Conservation (phyloP, 1,140 invertebrate species). For the Panagrolaimus sp. region DNA sequence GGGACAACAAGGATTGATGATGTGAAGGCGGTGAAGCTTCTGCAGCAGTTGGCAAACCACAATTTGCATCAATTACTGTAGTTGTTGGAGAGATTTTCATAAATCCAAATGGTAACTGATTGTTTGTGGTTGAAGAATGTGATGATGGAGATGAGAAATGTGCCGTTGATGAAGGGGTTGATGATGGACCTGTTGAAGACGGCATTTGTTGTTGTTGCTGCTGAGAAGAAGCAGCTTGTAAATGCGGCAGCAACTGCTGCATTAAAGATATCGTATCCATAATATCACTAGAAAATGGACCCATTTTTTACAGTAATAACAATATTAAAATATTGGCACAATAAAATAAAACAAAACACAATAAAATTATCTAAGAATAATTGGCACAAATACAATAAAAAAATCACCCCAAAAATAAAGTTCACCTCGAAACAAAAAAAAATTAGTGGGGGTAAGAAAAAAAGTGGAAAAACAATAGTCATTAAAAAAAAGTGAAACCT, state of each 20-base stretch:
- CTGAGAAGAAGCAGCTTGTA: neutral
- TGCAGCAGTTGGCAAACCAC: neutral
- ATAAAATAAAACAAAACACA: too few relatives aligned
- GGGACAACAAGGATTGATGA: neutral
- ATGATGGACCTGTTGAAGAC: neutral
- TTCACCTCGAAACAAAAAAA: too few relatives aligned
- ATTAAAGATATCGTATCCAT: conserved; percentile 13
- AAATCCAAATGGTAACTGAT: neutral
- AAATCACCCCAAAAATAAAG: too few relatives aligned
- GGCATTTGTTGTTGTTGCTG: neutral
- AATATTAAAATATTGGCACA: too few relatives aligned
- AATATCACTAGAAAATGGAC: neutral
- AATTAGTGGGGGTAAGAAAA: too few relatives aligned
- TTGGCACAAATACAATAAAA: too few relatives aligned
- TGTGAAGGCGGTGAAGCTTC: neutral
- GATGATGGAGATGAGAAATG: neutral
- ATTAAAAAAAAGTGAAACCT: too few relatives aligned
- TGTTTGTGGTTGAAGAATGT: neutral
- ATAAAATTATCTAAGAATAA: too few relatives aligned
- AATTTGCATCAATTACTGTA: neutral
- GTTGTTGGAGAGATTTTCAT: conserved; percentile 10
- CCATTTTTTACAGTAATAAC: too few relatives aligned
- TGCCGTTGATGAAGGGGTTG: neutral
- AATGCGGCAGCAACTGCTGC: conserved; percentile 12
- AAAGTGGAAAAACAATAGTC: too few relatives aligned